Evolutionary conservation across 2,113 vertebrate species (phyloP).

Genomic region (Pterocles burchelli): DNA sequence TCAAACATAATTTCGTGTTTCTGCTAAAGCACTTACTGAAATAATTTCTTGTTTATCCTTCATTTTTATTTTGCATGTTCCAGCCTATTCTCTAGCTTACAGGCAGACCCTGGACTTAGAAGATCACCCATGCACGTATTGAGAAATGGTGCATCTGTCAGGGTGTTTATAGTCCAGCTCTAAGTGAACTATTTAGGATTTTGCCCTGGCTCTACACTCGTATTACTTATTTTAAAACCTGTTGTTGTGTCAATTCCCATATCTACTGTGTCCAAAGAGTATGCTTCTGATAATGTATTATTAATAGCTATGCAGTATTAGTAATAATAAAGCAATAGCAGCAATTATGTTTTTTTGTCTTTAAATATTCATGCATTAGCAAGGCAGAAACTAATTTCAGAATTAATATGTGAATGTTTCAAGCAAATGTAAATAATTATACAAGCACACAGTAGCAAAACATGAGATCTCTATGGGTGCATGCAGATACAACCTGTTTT

Average conservation of each 20-base stretch:
- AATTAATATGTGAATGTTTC: not conserved
- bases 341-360: not conserved
- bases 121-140: not conserved
- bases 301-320: not conserved
- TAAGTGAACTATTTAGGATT: not conserved
- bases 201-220: not conserved
- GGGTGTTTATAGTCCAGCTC: not conserved
- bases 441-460: not conserved
- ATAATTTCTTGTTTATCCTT: not conserved
- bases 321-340: not conserved
- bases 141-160: not conserved
- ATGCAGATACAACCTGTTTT: not conserved
- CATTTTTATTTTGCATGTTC: not conserved
- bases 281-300: not conserved
- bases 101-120: not conserved
- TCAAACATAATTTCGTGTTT: not conserved
- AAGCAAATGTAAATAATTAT: not conserved
- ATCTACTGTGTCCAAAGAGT: not conserved
- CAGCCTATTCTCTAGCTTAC: not conserved
- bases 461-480: not conserved
- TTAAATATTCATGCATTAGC: not conserved
- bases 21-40: not conserved
- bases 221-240: not conserved
- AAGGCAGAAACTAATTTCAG: not conserved
- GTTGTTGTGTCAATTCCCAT: not conserved